These are phyloP conservation scores for Drosophila flavopinicola DNA, from an alignment of 2,888 invertebrate species.

Conservation along the genomic window DNA sequence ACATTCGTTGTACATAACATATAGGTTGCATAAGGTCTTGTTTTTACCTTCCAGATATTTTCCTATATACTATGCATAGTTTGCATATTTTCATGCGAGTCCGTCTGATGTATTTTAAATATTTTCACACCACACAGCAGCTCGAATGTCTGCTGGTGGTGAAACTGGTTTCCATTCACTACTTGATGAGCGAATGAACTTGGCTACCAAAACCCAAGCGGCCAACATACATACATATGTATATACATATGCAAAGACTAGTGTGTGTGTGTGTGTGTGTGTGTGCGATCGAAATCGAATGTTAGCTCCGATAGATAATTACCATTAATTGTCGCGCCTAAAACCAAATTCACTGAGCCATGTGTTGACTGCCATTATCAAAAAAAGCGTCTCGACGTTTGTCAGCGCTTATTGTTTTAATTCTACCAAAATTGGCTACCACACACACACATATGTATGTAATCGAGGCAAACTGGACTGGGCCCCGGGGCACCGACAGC, in stretches of 20 bases:
- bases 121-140: slow-evolving; percentile 40
- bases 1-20: no score
- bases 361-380: slow-evolving; percentile 57
- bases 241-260: no score
- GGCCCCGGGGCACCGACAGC: slow-evolving; percentile 28
- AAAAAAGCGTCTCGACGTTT: slow-evolving; percentile 47
- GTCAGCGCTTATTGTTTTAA: slow-evolving; percentile 75
- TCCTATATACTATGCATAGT: no score
- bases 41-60: no score
- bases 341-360: slow-evolving; percentile 61
- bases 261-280: neutral
- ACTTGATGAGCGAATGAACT: slow-evolving; percentile 48
- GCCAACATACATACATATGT: slow-evolving; percentile 7
- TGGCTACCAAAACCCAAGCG: slow-evolving; percentile 39
- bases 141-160: slow-evolving; percentile 31
- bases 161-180: slow-evolving; percentile 71
- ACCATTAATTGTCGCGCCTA: slow-evolving; percentile 71
- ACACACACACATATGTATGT: no score
- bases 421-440: slow-evolving; percentile 46
- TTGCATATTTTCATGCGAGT: no score
- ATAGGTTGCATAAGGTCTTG: no score
- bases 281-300: slow-evolving; percentile 40
- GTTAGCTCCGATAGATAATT: slow-evolving; percentile 62
- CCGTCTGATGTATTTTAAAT: slow-evolving; percentile 20
- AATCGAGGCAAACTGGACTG: slow-evolving; percentile 28